Conservation (phyloP, 2,888 invertebrate genomes). For the Apoda limacodes region DNA sequence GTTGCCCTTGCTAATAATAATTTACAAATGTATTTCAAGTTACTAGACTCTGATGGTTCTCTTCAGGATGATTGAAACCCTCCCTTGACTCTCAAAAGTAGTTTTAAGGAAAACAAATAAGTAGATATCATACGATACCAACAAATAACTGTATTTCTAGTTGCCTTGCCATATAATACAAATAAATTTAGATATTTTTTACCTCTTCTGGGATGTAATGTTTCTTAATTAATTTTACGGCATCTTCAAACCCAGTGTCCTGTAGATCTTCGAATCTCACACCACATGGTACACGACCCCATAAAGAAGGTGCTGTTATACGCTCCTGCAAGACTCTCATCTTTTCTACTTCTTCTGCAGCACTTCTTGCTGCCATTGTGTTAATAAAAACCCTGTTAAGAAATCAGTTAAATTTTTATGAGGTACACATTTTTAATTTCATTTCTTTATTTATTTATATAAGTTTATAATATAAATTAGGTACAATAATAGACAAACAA, state of each 20-base stretch:
- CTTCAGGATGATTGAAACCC: too few relatives aligned
- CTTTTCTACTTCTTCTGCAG: constrained; percentile 46
- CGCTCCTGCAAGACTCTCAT: constrained; percentile 52
- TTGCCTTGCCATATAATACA: neutral
- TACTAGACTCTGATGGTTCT: too few relatives aligned
- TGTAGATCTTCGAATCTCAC: constrained; percentile 58
- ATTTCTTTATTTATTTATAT: too few relatives aligned
- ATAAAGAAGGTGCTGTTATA: constrained; percentile 58
- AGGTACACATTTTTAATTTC: too few relatives aligned
- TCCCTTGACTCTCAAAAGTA: too few relatives aligned
- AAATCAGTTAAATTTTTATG: too few relatives aligned
- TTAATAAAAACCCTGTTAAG: too few relatives aligned
- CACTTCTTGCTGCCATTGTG: constrained; percentile 36
- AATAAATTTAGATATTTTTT: constrained; percentile 5
- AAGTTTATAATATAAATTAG: too few relatives aligned
- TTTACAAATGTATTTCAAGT: too few relatives aligned
- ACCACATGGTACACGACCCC: constrained; percentile 51
- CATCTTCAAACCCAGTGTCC: constrained; percentile 53
- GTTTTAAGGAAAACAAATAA: neutral
- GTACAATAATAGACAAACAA: too few relatives aligned
- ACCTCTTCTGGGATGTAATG: constrained; percentile 55
- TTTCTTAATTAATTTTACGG: constrained; percentile 46
- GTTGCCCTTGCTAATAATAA: too few relatives aligned
- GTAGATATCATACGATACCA: too few relatives aligned
- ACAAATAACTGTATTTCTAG: neutral